These are phyloP conservation scores for Rhegmatorhina hoffmannsi DNA, from an alignment of 2,113 vertebrate genomes.

Conservation along the genomic window DNA sequence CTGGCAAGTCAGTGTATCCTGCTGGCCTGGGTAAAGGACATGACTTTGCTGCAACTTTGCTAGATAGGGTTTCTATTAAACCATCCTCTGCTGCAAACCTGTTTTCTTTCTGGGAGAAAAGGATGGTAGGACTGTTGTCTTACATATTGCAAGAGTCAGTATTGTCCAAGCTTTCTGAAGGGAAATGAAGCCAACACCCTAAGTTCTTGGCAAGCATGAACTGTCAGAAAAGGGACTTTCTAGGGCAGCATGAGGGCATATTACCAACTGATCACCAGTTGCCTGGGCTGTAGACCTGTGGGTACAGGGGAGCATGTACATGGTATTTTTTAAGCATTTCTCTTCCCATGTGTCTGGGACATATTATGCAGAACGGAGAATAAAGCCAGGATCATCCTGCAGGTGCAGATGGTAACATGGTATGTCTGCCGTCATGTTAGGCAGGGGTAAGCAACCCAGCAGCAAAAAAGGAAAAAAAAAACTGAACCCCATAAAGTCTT, in stretches of 20 bases:
- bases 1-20: neutral
- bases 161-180: neutral
- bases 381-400: neutral
- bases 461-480: neutral
- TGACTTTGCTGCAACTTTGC: rapidly evolving
- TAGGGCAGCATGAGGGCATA: neutral
- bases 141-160: neutral
- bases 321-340: neutral
- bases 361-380: neutral
- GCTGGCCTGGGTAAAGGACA: neutral
- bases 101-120: neutral
- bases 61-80: neutral
- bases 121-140: neutral
- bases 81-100: neutral
- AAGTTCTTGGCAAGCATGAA: neutral
- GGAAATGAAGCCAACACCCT: neutral
- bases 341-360: neutral
- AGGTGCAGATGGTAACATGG: neutral
- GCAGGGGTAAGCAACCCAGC: neutral
- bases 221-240: neutral
- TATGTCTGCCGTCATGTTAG: neutral
- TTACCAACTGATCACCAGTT: neutral
- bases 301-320: neutral
- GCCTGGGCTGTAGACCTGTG: neutral
- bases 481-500: neutral